Evolutionary conservation across 2,797 vertebrate species (phyloP).

Genomic region (Siniperca obscura): DNA sequence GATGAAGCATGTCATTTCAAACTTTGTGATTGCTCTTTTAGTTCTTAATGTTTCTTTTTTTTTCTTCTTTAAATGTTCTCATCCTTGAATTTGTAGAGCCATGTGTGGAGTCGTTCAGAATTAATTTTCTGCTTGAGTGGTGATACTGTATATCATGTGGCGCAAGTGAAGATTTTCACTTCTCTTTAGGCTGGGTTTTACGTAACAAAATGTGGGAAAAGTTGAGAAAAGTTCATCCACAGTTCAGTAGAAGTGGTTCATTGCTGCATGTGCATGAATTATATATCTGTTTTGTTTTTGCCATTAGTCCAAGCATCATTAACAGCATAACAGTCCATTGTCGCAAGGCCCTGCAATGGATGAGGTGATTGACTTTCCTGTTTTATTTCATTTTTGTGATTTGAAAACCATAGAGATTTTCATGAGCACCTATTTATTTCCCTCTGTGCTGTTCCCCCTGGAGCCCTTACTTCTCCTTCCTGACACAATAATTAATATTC

Average conservation of each 20-base stretch:
- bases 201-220: not conserved
- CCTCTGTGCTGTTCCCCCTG: slow-evolving; percentile 6
- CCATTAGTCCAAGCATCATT: slow-evolving; percentile 70
- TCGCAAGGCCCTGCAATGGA: slow-evolving; percentile 72
- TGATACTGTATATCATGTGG: slow-evolving; percentile 16
- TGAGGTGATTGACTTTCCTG: slow-evolving; percentile 66
- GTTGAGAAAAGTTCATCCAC: not conserved
- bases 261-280: slow-evolving; percentile 72
- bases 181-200: not conserved
- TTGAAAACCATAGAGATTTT: slow-evolving; percentile 20
- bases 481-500: slow-evolving; percentile 9
- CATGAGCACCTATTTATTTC: slow-evolving; percentile 26
- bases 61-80: not conserved
- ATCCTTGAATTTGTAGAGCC: slow-evolving; percentile 14
- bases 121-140: slow-evolving; percentile 5
- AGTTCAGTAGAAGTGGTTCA: slow-evolving; percentile 26
- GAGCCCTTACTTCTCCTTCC: slow-evolving; percentile 14
- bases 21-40: slow-evolving; percentile 23
- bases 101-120: slow-evolving; percentile 14
- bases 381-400: slow-evolving; percentile 36
- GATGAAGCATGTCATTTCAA: slow-evolving; percentile 37
- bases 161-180: not conserved
- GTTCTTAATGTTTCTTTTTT: not conserved
- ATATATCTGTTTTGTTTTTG: slow-evolving; percentile 59
- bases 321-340: slow-evolving; percentile 71